Base-by-base conservation (phyloP, 2,797 vertebrate genomes). In the Myripristis jacobus region DNA sequence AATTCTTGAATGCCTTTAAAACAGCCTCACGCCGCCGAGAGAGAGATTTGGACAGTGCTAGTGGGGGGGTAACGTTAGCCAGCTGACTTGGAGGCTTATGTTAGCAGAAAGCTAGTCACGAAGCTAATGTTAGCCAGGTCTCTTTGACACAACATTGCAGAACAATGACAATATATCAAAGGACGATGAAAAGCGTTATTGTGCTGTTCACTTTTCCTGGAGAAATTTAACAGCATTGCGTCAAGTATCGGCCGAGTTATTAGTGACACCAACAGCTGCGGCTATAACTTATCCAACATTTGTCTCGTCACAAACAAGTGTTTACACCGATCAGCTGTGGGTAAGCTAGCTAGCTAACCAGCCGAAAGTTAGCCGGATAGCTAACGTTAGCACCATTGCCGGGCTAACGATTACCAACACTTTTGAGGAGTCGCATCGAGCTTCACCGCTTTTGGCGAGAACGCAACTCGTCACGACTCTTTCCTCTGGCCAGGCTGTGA, bases 251-350 rank as follows among this genome's bases (percentile, higher is more conserved):
- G 1, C 0, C 25, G 1, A 4, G 18, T 48, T 19, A 3, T 2
- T 1, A 16, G 5, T 6, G 29, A 24, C n/a, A 21, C 48, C 24
- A 51, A 12, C 0, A 43, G 6, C 3, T 4, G 10, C 1, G 34
- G 62, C 16, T 4, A 25, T 15, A 55, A 68, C 57, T 76, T 79
- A 61, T 63, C 22, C 8, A 67, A 73, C 56, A 68, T 50, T 76
- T 64, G 70, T 73, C 70, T 82, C 62, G 82, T 80, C 77, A 84
- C 57, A 84, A 88, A 88, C 85, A 88, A 91, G 84, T 92, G 90
- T 92, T 92, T 91, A 91, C 83, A 88, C 82, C n/a, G 85, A 87
- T 92, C 91, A 92, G 91, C 91, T 91, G 87, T 84, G 62, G 73
- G 60, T 59, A n/a, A 73, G 80, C 83, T 27, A 83, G 90, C 83